Percentiles rank a stretch among this genome's conserved stretches.
phyloP scores from a whole-genome alignment of 2,797 vertebrate genomes.

The Neopelma chrysocephalum region DNA sequence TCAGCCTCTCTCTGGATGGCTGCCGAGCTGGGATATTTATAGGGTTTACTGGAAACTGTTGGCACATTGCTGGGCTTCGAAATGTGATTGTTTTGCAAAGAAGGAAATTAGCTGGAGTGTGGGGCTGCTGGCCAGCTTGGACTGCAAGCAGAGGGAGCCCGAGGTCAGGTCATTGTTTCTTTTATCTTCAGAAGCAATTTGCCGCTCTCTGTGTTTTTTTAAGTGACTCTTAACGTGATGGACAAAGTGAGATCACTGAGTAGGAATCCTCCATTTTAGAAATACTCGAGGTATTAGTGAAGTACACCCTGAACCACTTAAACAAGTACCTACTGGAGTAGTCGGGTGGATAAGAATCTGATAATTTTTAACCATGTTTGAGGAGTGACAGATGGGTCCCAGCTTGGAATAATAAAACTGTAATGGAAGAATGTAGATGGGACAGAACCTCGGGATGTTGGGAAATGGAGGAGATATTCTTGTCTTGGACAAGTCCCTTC shows the following conservation, averaged over 20 bases:
- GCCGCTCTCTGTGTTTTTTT: slow-evolving; percentile 3
- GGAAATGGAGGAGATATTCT: slow-evolving; percentile 27
- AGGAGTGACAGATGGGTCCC: background rate
- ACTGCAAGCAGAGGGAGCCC: slow-evolving; percentile 35
- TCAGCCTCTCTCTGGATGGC: slow-evolving; percentile 45
- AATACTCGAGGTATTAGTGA: background rate
- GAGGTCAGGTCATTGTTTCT: slow-evolving; percentile 56
- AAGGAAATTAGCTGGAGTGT: slow-evolving; percentile 49
- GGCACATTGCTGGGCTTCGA: slow-evolving; percentile 26
- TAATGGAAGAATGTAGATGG: slow-evolving; percentile 14
- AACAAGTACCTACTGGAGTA: slow-evolving; percentile 30
- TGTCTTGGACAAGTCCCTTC: slow-evolving; percentile 18
- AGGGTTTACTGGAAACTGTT: slow-evolving; percentile 65
- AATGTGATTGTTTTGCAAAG: slow-evolving; percentile 60
- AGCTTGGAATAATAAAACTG: slow-evolving; percentile 44
- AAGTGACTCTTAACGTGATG: slow-evolving; percentile 49
- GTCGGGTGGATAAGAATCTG: background rate
- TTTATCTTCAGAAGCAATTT: slow-evolving; percentile 61
- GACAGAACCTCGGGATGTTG: background rate
- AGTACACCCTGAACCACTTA: slow-evolving; percentile 27
- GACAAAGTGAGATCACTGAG: slow-evolving; percentile 45
- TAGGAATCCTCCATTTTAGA: slow-evolving; percentile 20
- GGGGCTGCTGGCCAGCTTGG: slow-evolving; percentile 53
- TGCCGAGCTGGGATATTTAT: slow-evolving; percentile 65
- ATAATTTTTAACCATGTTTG: background rate